phyloP scores from a whole-genome alignment of 2,797 vertebrate species.

The Pteropus rufus region DNA sequence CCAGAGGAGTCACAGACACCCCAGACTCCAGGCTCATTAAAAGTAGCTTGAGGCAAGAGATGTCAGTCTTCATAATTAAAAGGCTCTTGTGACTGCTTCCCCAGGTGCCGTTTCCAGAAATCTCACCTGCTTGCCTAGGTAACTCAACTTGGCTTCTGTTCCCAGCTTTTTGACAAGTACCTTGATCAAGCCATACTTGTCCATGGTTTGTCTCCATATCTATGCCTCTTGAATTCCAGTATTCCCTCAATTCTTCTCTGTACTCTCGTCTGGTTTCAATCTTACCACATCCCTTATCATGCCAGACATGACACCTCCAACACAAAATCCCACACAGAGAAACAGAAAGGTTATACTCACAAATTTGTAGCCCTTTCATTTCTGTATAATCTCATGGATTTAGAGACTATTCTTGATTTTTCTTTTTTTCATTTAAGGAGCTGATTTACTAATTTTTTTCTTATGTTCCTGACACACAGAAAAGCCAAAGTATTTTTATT shows the following conservation, averaged over 20 bases:
- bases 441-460: neutral
- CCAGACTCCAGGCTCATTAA: constrained; percentile 2
- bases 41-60: constrained; percentile 31
- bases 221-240: neutral
- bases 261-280: neutral
- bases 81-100: neutral
- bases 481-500: neutral
- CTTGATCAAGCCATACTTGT: neutral
- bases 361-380: neutral
- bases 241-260: neutral
- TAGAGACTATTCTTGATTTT: neutral
- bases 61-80: constrained; percentile 8
- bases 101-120: neutral
- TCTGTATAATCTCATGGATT: neutral
- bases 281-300: neutral
- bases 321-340: neutral
- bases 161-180: neutral
- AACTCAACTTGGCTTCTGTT: neutral
- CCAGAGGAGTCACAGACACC: neutral
- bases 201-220: neutral
- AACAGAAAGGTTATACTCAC: neutral
- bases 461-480: neutral
- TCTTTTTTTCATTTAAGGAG: neutral
- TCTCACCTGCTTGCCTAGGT: neutral
- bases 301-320: neutral